Conservation (phyloP, 2,888 invertebrate genomes). For the Neoaliturus tenellus region DNA sequence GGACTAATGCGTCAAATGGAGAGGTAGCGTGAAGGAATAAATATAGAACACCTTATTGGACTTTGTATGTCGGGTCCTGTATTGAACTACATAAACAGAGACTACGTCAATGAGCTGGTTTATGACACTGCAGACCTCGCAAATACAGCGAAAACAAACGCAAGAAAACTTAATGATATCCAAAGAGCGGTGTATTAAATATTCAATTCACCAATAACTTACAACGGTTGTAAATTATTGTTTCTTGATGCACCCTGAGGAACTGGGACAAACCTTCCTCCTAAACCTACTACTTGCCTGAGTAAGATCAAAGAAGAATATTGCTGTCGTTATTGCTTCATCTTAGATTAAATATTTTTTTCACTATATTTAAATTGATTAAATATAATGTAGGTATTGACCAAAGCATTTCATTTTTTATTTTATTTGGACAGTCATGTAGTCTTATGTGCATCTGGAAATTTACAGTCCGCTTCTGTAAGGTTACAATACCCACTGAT, state of each 20-base stretch:
- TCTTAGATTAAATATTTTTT: too few relatives aligned
- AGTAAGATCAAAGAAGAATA: not conserved
- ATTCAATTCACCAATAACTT: not conserved
- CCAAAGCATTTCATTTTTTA: too few relatives aligned
- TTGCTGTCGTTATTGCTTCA: constrained; percentile 17
- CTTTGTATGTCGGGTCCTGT: not conserved
- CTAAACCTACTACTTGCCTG: not conserved
- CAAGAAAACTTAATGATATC: not conserved
- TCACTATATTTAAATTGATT: too few relatives aligned
- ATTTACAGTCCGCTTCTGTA: too few relatives aligned
- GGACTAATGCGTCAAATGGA: not conserved
- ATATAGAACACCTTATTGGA: not conserved
- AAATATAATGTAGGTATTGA: too few relatives aligned
- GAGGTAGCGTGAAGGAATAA: not conserved
- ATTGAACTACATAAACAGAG: not conserved
- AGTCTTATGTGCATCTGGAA: too few relatives aligned
- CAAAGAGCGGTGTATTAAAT: constrained; percentile 1
- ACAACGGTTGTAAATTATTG: not conserved
- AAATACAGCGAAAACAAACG: constrained; percentile 19
- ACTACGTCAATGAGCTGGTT: not conserved
- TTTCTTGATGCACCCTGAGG: constrained; percentile 5
- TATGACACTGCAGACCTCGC: constrained; percentile 62
- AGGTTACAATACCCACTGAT: too few relatives aligned
- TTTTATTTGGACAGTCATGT: too few relatives aligned
- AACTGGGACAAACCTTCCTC: constrained; percentile 22